Evolutionary conservation across 2,888 invertebrate species (phyloP), one percentile per base, ranked within the genome.

Genomic region (Ectemnius cavifrons): DNA sequence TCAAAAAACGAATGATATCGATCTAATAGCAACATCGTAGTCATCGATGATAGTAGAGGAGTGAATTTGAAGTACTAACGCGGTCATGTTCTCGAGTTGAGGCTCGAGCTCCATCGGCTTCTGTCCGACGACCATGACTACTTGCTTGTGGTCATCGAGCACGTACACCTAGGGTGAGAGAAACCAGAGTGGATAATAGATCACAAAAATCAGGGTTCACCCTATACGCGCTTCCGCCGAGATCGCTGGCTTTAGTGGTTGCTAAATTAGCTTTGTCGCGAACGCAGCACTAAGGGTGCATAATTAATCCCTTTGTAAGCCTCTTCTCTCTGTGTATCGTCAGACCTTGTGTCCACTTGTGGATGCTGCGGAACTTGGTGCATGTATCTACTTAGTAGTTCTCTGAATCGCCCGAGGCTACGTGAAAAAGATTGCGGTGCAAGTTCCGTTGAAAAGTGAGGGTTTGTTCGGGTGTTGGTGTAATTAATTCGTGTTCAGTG

Each of bases 81-180:
- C 91, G 6, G 95, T 95, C 37, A 97, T 94, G 77, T 94, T 94
- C 20, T 94, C 94, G 77, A 96, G 92, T 78, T 93, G 93, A 60
- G 92, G 93, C 86, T 97, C 96, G 0, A 96, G 94, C 73, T 95
- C 95, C 80, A 95, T 93, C 0, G 97, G 96, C 80, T 94, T 95
- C 1, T 94, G 94, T 18, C 94, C 95, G 80, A 97, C 93, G 0
- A 96, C 95, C 89, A 97, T 92, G 0, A 97, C 94, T 27, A 97
- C 93, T 89, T 97, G 96, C 83, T 95, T 95, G 75, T 94, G 94
- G 85, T 97, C 96, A 79, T 97, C 96, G 64, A 97, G 91, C 2
- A 97, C 94, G 88, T 97, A 97, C 0, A 97, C 95, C 95, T 95
- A 82, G 77, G 37, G 46, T 62, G 0, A 23, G 16, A 47, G 46